These are phyloP conservation scores for Euphydryas editha DNA, from an alignment of 2,888 invertebrate species.

Conservation along the genomic window DNA sequence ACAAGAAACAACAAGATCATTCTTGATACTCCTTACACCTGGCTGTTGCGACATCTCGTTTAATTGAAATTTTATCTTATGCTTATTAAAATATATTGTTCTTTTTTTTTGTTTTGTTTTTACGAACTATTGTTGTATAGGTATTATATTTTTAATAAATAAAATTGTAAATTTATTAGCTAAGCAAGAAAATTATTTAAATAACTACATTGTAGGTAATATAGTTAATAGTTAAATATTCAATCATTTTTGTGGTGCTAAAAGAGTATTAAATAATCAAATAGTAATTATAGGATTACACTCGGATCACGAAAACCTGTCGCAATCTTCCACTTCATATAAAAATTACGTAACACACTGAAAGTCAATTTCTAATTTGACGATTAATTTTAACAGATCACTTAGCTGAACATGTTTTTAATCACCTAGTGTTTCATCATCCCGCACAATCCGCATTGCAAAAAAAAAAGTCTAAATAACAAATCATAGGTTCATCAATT, in stretches of 20 bases:
- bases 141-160: too few relatives aligned
- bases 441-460: constrained; percentile 22
- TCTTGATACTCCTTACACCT: constrained; percentile 1
- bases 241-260: not conserved
- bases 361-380: not conserved
- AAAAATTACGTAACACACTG: not conserved
- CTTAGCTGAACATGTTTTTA: constrained; percentile 19
- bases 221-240: too few relatives aligned
- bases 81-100: not conserved
- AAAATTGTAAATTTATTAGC: too few relatives aligned
- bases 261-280: not conserved
- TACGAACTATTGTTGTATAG: too few relatives aligned
- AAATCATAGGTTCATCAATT: constrained; percentile 38
- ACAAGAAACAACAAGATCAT: constrained; percentile 25
- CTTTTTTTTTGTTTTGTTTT: not conserved
- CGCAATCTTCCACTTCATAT: not conserved
- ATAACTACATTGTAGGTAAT: too few relatives aligned
- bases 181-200: too few relatives aligned
- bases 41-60: not conserved
- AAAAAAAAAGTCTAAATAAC: constrained; percentile 34
- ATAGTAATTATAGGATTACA: constrained; percentile 1
- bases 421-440: constrained; percentile 15
- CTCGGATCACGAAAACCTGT: not conserved
- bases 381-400: constrained; percentile 10
- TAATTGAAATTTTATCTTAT: not conserved